These are phyloP conservation scores for Uloborus plumipes DNA, from an alignment of 2,888 invertebrate genomes.

Conservation along the genomic window DNA sequence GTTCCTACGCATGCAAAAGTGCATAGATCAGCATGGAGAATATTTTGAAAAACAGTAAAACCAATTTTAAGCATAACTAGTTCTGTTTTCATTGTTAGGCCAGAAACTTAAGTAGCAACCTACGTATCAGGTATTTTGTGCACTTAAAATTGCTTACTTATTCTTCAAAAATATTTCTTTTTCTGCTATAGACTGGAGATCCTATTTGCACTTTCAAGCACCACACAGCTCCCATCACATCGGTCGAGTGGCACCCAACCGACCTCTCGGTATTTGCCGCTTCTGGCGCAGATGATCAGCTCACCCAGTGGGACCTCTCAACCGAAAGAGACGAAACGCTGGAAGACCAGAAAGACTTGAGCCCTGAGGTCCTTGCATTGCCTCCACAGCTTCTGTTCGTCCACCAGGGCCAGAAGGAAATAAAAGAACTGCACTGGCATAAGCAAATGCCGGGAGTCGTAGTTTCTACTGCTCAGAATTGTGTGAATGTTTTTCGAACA, in stretches of 20 bases:
- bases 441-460: conserved; percentile 93
- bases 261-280: conserved; percentile 95
- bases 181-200: conserved; percentile 73
- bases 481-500: conserved; percentile 97
- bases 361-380: conserved; percentile 74
- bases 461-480: conserved; percentile 92
- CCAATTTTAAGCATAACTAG: too few species aligned
- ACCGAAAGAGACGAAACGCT: conserved; percentile 83
- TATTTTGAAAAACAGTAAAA: too few species aligned
- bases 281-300: conserved; percentile 93
- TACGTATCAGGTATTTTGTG: too few species aligned
- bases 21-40: too few species aligned
- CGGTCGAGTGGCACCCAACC: conserved; percentile 95
- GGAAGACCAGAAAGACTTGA: conserved; percentile 69
- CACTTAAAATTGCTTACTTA: too few species aligned
- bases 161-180: neutral
- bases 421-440: conserved; percentile 99
- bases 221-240: conserved; percentile 92
- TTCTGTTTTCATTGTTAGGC: too few species aligned
- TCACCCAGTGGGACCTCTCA: conserved; percentile 96
- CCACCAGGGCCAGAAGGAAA: conserved; percentile 96
- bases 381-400: conserved; percentile 97
- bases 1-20: too few species aligned
- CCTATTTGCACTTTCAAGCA: conserved; percentile 96
- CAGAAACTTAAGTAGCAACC: too few species aligned